Base-by-base conservation (phyloP, 2,113 vertebrate genomes). In the Cyanoramphus novaezelandiae region DNA sequence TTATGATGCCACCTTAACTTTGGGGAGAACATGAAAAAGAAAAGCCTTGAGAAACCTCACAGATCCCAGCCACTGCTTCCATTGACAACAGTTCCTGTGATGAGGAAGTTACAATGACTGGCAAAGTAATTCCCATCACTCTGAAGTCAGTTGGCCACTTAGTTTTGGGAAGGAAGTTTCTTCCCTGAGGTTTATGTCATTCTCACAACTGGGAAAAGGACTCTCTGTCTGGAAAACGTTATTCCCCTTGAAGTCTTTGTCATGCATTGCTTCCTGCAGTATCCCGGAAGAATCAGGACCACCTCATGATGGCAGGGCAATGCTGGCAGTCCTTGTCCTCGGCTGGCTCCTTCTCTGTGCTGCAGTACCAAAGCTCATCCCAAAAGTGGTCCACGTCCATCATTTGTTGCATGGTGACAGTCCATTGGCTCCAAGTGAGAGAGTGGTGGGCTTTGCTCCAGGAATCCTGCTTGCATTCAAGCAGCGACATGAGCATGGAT, bases 401-500 rank as follows among this genome's bases (percentile, higher is more conserved):
- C 11, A 10, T 5, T 35, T 39, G 33, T 24, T 62, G 35, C 29
- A 19, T 2, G 23, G 33, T 47, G 37, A 4, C 50, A 43, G 7
- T 43, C 35, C 6, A 3, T 1, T 24, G 53, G 28, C 69, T 88
- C 12, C 67, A 3, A 3, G 52, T 11, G 41, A 60, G 64, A 46
- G 60, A 74, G 27, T 0, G 0, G 27, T 16, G 44, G 3, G 19
- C 33, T 81, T 33, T 89, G 74, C 70, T 33, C 84, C 43, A 33
- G 29, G 29, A 46, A 89, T 17, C 46, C 62, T n/a, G 43, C 29
- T 60, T 27, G 43, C 44, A 69, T 37, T 25, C 62, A 7, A 3
- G 41, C 67, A 47, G 41, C 24, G 23, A 25, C 35, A 19, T 3
- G 11, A 8, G 35, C 23, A 13, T 0, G 8, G 33, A 27, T 1